Conservation (phyloP, 2,113 vertebrate genomes). For the Larimichthys crocea region DNA sequence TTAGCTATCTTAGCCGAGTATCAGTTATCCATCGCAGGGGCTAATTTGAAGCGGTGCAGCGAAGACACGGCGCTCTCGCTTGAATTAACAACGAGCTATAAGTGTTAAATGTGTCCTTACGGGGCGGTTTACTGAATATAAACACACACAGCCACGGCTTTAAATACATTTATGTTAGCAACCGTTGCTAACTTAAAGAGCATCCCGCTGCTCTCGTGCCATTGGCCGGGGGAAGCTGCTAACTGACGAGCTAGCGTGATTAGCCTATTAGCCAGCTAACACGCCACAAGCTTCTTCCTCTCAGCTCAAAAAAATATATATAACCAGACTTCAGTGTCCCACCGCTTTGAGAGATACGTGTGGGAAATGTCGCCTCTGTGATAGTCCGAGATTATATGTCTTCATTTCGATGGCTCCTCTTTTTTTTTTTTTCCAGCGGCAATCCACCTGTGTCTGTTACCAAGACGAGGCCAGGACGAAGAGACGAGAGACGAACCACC, state of each 20-base stretch:
- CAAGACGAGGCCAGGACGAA: slow-evolving; percentile 67
- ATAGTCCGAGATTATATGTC: slow-evolving; percentile 20
- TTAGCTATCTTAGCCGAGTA: slow-evolving; percentile 51
- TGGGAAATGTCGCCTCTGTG: not conserved
- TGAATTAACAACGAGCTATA: not conserved
- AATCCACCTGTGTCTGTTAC: slow-evolving; percentile 79
- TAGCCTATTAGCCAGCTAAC: slow-evolving; percentile 77
- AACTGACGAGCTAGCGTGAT: slow-evolving; percentile 72
- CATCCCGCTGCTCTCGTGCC: slow-evolving; percentile 64
- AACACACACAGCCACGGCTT: not conserved
- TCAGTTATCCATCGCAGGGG: slow-evolving; percentile 22
- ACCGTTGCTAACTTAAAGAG: slow-evolving; percentile 44
- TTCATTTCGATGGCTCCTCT: slow-evolving; percentile 15
- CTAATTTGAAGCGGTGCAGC: slow-evolving; percentile 10
- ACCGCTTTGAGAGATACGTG: accelerated
- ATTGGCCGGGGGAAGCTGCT: slow-evolving; percentile 61
- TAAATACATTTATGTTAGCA: slow-evolving; percentile 22
- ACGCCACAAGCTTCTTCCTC: slow-evolving; percentile 19
- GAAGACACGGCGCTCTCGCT: not conserved
- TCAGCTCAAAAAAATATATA: no score
- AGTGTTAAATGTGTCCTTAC: not conserved
- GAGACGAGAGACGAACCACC: slow-evolving; percentile 42
- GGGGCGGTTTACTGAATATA: not conserved
- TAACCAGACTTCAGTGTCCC: not conserved
- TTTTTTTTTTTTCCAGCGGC: slow-evolving; percentile 36